Base-by-base conservation (phyloP, 2,113 vertebrate species). In the Okapia johnstoni region DNA sequence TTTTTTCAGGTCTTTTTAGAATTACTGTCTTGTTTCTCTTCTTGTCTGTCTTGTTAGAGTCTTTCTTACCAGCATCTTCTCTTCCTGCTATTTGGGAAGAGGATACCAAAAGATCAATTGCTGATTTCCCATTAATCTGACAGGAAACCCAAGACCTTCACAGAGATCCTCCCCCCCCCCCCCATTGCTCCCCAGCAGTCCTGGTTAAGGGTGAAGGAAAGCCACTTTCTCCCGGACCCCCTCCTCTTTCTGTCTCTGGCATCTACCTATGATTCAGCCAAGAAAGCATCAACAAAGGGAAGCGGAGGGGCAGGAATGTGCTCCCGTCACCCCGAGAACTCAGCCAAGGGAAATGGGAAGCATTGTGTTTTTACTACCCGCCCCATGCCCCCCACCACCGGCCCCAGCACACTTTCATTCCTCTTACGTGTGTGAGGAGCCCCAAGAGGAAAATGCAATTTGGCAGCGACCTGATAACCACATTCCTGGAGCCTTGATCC, bases 371-470 rank as follows among this genome's bases (percentile, higher is more conserved):
- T 93, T 88, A 87, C 40, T 66, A 61, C 85, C 76, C 70, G 10
- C 70, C 40, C 40, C 40, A 40, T 40, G 14, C 36, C 70, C 19
- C 19, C 66, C 40, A 19, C 66, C 70, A 26, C 40, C 70, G 25
- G 36, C 70, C 36, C 36, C 70, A 76, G 87, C 26, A n/a, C 88
- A 60, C 46, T 87, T 91, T 96, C 66, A 73, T 96, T 48, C 89
- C 95, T 79, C 33, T 95, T 92, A 88, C 28, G 25, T 77, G 66
- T 26, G 70, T 50, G 33, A 21, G 33, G n/a, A 95, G 84, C 95
- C 97, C 97, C 98, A 52, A 9, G 97, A 93, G 97, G 93, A 95
- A 94, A 97, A 94, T 33, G 86, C 46, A 84, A 63, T 95, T 94
- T 87, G 85, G 57, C 90, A 85, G 66, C 28, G 25, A 66, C 76